Evolutionary conservation across 2,113 vertebrate species (phyloP), one percentile per base, ranked within the genome.

Genomic region (Tricholaema leucomelas): DNA sequence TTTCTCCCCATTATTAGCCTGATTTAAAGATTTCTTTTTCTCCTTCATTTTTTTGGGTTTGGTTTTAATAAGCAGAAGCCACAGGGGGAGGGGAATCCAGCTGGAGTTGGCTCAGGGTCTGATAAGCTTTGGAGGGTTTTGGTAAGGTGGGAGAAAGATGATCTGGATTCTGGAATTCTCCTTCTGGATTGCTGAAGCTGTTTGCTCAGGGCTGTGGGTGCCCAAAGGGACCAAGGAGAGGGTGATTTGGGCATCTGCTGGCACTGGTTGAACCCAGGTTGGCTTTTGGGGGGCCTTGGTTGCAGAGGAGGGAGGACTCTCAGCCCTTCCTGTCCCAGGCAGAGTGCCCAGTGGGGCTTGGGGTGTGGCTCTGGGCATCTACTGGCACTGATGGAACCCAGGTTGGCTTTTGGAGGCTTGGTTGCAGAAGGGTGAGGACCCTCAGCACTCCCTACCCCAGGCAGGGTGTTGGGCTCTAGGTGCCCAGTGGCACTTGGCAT

Each of bases 341-440:
- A 48, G 46, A 10, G 20, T 23, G 46, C 46, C 10, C 21, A 23
- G 46, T 23, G 10, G 46, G 46, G 46, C 18, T 40, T 40, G 38
- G 38, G 0, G 0, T 9, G 15, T 1, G 8, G 8, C 2, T 18
- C 8, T 1, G 4, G 66, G 30, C 4, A 10, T 3, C 10, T 33
- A 0, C 9, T 33, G 65, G n/a, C 36, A 42, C 48, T 0, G 0
- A 4, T 16, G 6, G 59, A 27, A 55, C 12, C 56, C 72, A 61
- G 3, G 10, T 4, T 8, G 72, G 46, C 6, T 67, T 67, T 72
- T 55, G 30, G 38, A 42, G 71, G 60, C 4, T 86, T 0, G 7
- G 30, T 5, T 1, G 10, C 2, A 15, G 28, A 4, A 27, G 12
- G 19, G 18, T 2, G 30, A 19, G 66, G 12, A 12, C 10, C 46